Evolutionary conservation across 2,113 vertebrate genomes (phyloP).

Genomic region (Oryzias javanicus): DNA sequence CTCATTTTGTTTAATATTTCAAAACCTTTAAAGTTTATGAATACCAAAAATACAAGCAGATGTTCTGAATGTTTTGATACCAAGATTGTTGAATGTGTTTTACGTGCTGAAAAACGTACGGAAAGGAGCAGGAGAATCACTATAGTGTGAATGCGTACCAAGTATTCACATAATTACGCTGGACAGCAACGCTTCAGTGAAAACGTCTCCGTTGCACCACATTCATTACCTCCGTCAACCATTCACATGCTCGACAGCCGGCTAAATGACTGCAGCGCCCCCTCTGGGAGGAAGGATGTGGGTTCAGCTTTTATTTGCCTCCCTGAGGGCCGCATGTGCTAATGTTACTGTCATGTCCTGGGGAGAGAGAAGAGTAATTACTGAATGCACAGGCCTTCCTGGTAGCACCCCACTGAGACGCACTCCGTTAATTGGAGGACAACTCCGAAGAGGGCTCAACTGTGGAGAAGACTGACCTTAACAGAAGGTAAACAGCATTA

Average conservation of each 20-base stretch:
- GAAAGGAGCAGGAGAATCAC: neutral
- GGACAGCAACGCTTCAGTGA: too few species aligned
- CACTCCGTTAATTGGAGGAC: constrained; percentile 62
- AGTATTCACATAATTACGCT: too few species aligned
- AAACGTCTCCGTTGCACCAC: constrained; percentile 6
- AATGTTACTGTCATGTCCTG: constrained; percentile 67
- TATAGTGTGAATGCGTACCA: too few species aligned
- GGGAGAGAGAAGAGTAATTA: constrained; percentile 72
- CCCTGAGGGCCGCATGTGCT: constrained; percentile 50
- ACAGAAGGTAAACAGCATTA: constrained; percentile 43
- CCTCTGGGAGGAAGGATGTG: constrained; percentile 59
- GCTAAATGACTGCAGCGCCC: constrained; percentile 46
- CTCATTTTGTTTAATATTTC: too few species aligned
- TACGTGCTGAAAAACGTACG: too few species aligned
- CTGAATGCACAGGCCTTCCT: constrained; percentile 60
- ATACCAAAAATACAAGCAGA: too few species aligned
- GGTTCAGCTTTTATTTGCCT: constrained; percentile 52
- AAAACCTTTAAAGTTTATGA: too few species aligned
- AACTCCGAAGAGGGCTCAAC: constrained; percentile 58
- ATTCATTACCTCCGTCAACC: constrained; percentile 12
- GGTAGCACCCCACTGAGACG: constrained; percentile 59
- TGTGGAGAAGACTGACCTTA: constrained; percentile 53
- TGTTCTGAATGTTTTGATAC: too few species aligned
- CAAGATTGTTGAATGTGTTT: too few species aligned
- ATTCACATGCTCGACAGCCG: constrained; percentile 25